Conservation (phyloP, 1,140 invertebrate genomes). For the Brachionus manjavacas region DNA sequence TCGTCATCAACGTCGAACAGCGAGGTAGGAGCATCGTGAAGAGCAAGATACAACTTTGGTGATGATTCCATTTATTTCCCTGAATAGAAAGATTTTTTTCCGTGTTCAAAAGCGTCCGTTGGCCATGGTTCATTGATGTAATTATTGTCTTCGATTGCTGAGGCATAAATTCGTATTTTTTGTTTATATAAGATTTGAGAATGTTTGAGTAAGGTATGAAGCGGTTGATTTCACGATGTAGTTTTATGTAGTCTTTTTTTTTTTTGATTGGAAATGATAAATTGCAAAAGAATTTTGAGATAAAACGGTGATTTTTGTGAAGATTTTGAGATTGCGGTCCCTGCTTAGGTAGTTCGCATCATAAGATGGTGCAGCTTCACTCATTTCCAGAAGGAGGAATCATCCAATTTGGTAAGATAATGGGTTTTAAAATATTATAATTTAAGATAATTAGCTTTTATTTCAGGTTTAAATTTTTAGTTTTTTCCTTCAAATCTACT, state of each 20-base stretch:
- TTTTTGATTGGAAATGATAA: neutral
- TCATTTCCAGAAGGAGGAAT: too few relatives aligned
- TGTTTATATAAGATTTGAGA: neutral
- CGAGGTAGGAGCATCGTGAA: neutral
- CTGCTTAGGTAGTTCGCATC: too few relatives aligned
- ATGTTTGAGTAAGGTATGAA: neutral
- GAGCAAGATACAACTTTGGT: neutral
- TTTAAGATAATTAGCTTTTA: too few relatives aligned
- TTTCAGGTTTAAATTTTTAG: too few relatives aligned
- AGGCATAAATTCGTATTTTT: neutral
- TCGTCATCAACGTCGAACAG: neutral
- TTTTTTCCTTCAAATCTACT: too few relatives aligned
- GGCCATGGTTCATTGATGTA: neutral
- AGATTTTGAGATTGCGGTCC: too few relatives aligned
- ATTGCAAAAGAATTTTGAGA: neutral
- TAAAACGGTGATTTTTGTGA: too few relatives aligned
- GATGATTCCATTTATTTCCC: neutral
- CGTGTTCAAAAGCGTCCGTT: neutral
- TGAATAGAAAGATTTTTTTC: neutral
- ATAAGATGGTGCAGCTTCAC: too few relatives aligned
- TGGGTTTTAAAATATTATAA: too few relatives aligned
- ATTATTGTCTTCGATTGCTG: neutral
- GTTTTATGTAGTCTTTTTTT: neutral
- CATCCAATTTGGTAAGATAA: too few relatives aligned
- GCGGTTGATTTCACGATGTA: neutral